Percentiles rank a stretch among this genome's conserved stretches.
Conservation (phyloP, 2,113 vertebrate genomes). For the Theristicus caerulescens region DNA sequence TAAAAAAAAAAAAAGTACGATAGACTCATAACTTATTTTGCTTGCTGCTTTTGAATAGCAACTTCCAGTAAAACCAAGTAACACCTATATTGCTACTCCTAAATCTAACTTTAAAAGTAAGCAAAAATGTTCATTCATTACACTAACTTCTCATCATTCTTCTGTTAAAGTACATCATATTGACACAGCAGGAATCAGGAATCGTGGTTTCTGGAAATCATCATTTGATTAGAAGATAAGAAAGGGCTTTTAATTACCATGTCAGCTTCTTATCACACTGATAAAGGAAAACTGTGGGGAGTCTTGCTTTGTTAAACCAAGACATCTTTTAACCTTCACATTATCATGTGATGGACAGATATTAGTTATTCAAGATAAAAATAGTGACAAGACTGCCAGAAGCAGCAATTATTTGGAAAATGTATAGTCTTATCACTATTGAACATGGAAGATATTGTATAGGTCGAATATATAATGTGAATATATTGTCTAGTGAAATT, state of each 20-base stretch:
- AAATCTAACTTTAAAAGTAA: background rate
- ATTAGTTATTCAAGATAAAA: background rate
- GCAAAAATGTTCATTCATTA: background rate
- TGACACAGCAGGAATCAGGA: background rate
- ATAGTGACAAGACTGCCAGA: background rate
- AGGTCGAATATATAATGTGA: background rate
- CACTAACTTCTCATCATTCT: background rate
- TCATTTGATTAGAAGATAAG: background rate
- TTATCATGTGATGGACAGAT: background rate
- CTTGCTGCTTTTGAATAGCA: background rate
- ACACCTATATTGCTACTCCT: background rate
- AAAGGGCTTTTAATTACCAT: conserved; percentile 15
- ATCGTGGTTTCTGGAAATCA: background rate
- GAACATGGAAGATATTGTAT: rapidly evolving
- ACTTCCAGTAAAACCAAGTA: background rate
- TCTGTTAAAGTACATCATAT: background rate
- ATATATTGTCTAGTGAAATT: background rate
- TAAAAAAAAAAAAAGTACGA: background rate
- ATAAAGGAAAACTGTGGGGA: background rate
- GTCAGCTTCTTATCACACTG: background rate
- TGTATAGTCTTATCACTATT: background rate
- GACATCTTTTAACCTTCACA: background rate
- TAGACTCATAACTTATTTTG: background rate
- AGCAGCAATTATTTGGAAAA: background rate
- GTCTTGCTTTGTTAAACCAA: background rate